Conservation (phyloP, 2,888 invertebrate genomes). For the Uloborus plumipes region DNA sequence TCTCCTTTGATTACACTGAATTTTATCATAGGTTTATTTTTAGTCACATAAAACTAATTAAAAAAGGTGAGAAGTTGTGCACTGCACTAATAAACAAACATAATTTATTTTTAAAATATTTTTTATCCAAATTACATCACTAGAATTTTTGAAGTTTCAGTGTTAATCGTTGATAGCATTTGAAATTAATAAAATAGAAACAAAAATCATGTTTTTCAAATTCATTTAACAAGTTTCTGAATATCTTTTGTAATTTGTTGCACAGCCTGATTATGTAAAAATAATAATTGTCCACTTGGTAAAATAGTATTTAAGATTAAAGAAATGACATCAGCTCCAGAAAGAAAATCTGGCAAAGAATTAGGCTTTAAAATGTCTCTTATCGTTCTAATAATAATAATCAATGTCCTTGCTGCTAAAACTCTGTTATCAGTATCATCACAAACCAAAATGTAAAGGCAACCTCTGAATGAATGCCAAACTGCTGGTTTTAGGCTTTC, state of each 20-base stretch:
- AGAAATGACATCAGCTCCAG: slow-evolving; percentile 40
- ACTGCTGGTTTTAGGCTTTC: slow-evolving; percentile 32
- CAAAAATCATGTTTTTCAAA: neutral
- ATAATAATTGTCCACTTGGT: slow-evolving; percentile 48
- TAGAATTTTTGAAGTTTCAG: no score
- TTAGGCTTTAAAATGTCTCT: slow-evolving; percentile 28
- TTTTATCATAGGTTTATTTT: no score
- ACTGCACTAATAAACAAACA: no score
- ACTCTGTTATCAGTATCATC: slow-evolving; percentile 44
- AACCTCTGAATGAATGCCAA: slow-evolving; percentile 54
- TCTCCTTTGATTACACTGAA: no score
- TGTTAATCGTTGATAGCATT: neutral
- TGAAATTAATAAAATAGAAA: neutral
- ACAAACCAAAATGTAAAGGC: slow-evolving; percentile 51
- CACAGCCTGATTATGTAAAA: slow-evolving; percentile 42
- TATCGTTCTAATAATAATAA: slow-evolving; percentile 33
- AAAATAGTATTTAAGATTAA: slow-evolving; percentile 37
- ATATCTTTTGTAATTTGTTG: slow-evolving; percentile 44
- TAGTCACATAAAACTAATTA: no score
- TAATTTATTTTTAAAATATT: no score
- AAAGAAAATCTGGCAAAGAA: slow-evolving; percentile 19
- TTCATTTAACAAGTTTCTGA: slow-evolving; percentile 37
- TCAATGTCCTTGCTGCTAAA: slow-evolving; percentile 46
- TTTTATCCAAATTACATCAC: no score
- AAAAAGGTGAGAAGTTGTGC: no score